Conservation (phyloP, 2,797 vertebrate genomes). For the Nothura maculosa region DNA sequence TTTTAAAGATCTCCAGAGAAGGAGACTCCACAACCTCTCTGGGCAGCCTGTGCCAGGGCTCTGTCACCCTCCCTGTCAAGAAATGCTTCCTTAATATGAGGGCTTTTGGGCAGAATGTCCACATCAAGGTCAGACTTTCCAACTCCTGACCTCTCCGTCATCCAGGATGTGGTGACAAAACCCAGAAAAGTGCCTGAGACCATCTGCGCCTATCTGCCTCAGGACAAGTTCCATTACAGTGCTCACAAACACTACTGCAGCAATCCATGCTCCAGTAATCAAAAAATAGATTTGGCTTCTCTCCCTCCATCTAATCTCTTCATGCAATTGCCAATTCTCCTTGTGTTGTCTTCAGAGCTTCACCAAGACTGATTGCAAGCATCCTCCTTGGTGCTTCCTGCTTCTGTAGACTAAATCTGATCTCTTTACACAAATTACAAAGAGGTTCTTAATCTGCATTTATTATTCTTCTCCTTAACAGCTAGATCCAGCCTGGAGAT, state of each 20-base stretch:
- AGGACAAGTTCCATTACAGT: not conserved
- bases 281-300: not conserved
- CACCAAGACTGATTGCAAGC: not conserved
- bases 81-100: too few relatives aligned
- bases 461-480: not conserved
- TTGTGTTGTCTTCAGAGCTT: not conserved
- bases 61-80: too few relatives aligned
- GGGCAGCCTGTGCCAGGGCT: too few relatives aligned
- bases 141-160: not conserved
- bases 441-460: not conserved
- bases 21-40: too few relatives aligned
- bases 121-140: not conserved
- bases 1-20: too few relatives aligned
- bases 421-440: not conserved
- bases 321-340: not conserved
- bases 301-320: not conserved
- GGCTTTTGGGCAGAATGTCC: not conserved
- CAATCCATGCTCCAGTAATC: not conserved
- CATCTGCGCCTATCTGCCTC: not conserved
- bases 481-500: accelerated
- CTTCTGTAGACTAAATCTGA: not conserved
- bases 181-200: not conserved
- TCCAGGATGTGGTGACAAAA: not conserved
- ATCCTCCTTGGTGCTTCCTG: not conserved
- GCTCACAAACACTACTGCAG: not conserved